Conservation (phyloP, 2,113 vertebrate genomes). For the Colinus virginianus region DNA sequence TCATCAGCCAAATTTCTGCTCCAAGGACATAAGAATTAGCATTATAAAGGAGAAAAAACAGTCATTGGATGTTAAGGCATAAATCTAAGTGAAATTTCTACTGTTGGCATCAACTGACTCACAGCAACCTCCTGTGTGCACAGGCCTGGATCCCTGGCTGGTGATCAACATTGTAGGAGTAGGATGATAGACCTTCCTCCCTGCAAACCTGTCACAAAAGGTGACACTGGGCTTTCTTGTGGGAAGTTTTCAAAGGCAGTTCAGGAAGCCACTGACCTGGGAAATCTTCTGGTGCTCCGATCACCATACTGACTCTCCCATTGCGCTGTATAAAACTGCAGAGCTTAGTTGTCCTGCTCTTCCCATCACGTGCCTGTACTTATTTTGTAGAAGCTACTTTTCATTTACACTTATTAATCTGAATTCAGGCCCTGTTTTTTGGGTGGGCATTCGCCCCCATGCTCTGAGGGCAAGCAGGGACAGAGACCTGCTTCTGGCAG, state of each 20-base stretch:
- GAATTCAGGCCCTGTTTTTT: accelerated
- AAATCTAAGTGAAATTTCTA: background rate
- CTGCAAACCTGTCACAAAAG: background rate
- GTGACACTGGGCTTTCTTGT: background rate
- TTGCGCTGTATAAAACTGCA: accelerated
- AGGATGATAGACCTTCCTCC: background rate
- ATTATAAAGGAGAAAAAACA: background rate
- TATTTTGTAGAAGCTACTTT: background rate
- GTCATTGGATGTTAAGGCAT: background rate
- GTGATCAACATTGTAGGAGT: background rate
- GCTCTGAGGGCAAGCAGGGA: background rate
- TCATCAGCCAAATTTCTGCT: background rate
- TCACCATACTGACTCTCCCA: background rate
- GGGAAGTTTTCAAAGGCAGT: background rate
- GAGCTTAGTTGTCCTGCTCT: background rate
- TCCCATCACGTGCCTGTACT: accelerated
- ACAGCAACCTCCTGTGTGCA: background rate
- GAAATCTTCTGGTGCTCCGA: constrained; percentile 13
- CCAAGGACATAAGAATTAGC: accelerated
- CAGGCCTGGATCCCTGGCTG: background rate
- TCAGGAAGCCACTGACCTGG: background rate
- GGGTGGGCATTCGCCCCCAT: accelerated
- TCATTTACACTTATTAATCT: accelerated
- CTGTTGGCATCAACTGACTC: background rate
- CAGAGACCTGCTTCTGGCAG: background rate